Percentiles rank a stretch among this genome's conserved stretches.
phyloP scores from a whole-genome alignment of 2,113 vertebrate species.

The Pterophyllum scalare region DNA sequence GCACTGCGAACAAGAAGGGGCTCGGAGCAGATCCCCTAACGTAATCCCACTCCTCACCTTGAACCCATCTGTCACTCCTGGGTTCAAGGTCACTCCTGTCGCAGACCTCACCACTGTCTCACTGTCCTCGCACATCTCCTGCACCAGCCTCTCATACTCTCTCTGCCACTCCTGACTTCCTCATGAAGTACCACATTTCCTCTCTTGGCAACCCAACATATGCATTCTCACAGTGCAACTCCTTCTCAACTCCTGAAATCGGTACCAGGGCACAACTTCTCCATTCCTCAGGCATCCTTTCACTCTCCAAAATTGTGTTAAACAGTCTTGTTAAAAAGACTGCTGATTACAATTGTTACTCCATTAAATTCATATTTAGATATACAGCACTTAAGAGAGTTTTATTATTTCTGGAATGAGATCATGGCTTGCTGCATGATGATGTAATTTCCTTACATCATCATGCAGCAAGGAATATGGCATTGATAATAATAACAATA shows the following conservation, averaged over 20 bases:
- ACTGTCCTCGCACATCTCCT: not conserved
- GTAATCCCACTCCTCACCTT: not conserved
- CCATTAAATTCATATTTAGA: too few relatives aligned
- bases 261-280: not conserved
- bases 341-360: too few relatives aligned
- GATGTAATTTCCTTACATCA: too few relatives aligned
- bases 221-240: not conserved
- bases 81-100: not conserved
- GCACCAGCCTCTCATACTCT: not conserved
- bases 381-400: too few relatives aligned
- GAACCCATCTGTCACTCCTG: not conserved
- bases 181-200: not conserved
- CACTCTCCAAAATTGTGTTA: too few relatives aligned
- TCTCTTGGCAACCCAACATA: not conserved
- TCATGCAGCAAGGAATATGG: too few relatives aligned
- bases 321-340: too few relatives aligned
- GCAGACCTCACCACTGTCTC: not conserved
- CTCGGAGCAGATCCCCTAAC: not conserved
- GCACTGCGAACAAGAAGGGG: not conserved
- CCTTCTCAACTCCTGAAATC: not conserved
- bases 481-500: not conserved
- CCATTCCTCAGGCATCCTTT: not conserved
- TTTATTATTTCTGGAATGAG: not conserved
- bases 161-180: not conserved
- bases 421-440: not conserved